These are phyloP conservation scores for Potamilus streckersoni DNA, from an alignment of 1,140 invertebrate genomes.

Conservation along the genomic window DNA sequence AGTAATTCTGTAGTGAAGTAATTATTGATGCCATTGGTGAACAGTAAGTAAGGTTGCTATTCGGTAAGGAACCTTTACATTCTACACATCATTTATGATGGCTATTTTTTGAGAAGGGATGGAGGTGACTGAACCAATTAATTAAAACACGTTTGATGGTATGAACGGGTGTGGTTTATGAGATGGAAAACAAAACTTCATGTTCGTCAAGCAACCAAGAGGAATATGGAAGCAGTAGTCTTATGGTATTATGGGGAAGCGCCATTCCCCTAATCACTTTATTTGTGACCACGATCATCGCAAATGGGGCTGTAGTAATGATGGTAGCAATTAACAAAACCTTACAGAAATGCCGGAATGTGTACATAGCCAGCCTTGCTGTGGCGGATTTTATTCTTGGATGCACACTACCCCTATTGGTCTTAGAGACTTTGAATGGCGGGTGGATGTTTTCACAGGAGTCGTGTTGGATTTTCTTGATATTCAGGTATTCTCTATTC, in stretches of 20 bases:
- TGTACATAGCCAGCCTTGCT: conserved; percentile 57
- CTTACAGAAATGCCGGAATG: conserved; percentile 53
- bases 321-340: conserved; percentile 51
- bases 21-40: too few species aligned
- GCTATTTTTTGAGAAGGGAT: too few species aligned
- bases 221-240: conserved; percentile 13
- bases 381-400: conserved; percentile 56
- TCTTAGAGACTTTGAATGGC: conserved; percentile 42
- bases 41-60: too few species aligned
- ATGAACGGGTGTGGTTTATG: too few species aligned
- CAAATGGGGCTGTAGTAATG: conserved; percentile 47
- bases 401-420: conserved; percentile 47
- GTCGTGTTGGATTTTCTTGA: conserved; percentile 45
- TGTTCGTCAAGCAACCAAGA: not conserved
- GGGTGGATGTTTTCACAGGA: conserved; percentile 35
- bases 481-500: conserved; percentile 48
- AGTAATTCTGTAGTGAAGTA: too few species aligned
- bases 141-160: too few species aligned
- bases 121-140: too few species aligned
- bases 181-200: conserved; percentile 26
- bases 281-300: conserved; percentile 45
- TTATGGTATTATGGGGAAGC: conserved; percentile 39
- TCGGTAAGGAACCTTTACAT: too few species aligned
- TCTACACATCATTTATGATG: too few species aligned
- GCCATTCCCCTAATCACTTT: conserved; percentile 46